phyloP scores from a whole-genome alignment of 2,797 vertebrate species.

The Acrossocheilus fasciatus region DNA sequence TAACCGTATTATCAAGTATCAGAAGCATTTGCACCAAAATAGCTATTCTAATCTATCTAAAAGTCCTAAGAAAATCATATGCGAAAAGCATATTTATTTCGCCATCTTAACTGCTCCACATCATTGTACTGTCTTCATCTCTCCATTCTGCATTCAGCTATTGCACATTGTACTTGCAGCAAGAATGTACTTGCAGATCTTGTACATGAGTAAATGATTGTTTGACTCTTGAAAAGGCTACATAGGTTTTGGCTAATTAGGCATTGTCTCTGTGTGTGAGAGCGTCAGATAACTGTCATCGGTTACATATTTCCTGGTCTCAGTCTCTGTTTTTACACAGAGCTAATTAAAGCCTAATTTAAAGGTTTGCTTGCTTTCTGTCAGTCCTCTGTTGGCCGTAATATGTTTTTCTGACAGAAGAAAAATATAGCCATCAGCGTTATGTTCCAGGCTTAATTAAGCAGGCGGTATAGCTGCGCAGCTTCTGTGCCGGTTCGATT shows the following conservation, averaged over 20 bases:
- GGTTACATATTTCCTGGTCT: conserved; percentile 31
- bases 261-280: conserved; percentile 40
- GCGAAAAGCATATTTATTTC: neutral
- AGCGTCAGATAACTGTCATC: conserved; percentile 36
- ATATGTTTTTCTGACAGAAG: conserved; percentile 52
- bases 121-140: neutral
- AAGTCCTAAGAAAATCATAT: neutral
- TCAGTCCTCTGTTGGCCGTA: conserved; percentile 42
- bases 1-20: too few species aligned
- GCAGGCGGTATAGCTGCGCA: conserved; percentile 38
- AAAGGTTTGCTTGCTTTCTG: conserved; percentile 46
- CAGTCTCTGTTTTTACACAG: conserved; percentile 38
- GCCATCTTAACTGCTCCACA: neutral
- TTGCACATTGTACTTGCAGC: neutral
- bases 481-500: conserved; percentile 43
- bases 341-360: conserved; percentile 53
- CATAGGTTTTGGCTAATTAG: conserved; percentile 50
- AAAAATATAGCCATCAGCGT: conserved; percentile 54
- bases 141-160: neutral
- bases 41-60: too few species aligned
- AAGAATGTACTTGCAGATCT: conserved; percentile 13
- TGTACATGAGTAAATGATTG: conserved; percentile 44
- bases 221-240: conserved; percentile 44
- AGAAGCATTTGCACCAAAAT: too few species aligned
- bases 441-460: conserved; percentile 62